Base-by-base conservation (phyloP, 1,140 invertebrate species). In the Microplitis demolitor region DNA sequence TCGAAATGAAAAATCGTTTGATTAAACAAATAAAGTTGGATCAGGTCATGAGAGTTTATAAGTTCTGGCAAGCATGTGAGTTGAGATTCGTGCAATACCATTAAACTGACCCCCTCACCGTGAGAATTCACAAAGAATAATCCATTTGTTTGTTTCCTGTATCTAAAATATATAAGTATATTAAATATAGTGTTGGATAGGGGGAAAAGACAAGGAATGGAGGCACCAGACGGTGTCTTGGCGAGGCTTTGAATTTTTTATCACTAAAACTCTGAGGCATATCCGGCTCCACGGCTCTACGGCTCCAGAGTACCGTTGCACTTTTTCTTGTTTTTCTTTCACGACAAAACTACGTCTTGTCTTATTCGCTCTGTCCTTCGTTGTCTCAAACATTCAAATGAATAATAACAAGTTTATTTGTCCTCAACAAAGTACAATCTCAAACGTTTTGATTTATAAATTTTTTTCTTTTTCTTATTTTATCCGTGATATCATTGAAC, bases 141-240 rank as follows among this genome's bases (percentile, higher is more conserved):
- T 66, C 63, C 63, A 66, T 66, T 66, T 66, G 63, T 66, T 66
- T 66, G 63, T 31, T 50, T 66, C 63, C n/a, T 66, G 63, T 24
- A 8, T 66, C 39, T 11, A 50, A 45, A 45, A 24, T 24, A 24
- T 24, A 24, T 24, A 24, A 45, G 39, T 45, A 45, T 3, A 45
- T 11, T 45, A 45, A 45, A 5, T 9, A 11, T 3, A 45, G 4
- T 9, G 11, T 0, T 0, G 39, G 39, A 45, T 24, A 24, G 24
- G 24, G 39, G 39, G 39, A 9, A 8, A 45, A 0, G 11, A 3
- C 39, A 9, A 4, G 8, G 56, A 4, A 24, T 24, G 56, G 16
- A 4, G 24, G 56, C 56, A n/a, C 11, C 53, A 58, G 56, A 58
- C 56, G 56, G 56, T 58, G 56, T 58, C 56, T 58, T 58, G 56